These are phyloP conservation scores for Spongilla lacustris DNA, from an alignment of 37 sponge, comb jelly and placozoan species.

Conservation along the genomic window DNA sequence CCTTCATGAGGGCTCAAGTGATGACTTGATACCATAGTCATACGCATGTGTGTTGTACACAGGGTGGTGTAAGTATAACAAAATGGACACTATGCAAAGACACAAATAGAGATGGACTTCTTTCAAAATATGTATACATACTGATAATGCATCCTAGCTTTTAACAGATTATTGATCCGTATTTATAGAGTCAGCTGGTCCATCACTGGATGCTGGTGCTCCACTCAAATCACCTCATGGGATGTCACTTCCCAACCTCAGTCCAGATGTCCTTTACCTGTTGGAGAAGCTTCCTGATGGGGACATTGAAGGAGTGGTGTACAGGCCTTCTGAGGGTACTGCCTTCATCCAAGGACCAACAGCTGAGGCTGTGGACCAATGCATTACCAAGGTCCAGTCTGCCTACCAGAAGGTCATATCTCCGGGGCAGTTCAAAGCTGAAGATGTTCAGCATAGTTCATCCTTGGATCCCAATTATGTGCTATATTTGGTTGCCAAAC, in stretches of 20 bases:
- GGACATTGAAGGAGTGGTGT: conserved; percentile 14
- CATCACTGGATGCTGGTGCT: not conserved
- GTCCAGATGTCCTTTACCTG: conserved; percentile 15
- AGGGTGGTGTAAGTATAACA: no score
- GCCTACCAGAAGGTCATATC: conserved; percentile 7
- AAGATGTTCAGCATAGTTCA: not conserved
- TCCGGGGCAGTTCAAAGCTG: not conserved
- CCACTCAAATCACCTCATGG: not conserved
- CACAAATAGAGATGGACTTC: no score
- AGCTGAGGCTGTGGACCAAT: not conserved
- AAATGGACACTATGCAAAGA: no score
- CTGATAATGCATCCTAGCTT: no score
- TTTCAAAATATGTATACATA: no score
- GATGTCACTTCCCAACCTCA: conserved; percentile 6
- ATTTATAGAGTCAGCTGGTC: not conserved
- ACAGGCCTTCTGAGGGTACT: not conserved
- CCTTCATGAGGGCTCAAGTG: no score
- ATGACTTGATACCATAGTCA: no score
- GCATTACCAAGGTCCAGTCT: conserved; percentile 19
- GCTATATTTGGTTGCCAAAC: not conserved
- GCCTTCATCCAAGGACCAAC: not conserved
- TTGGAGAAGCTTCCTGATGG: conserved; percentile 31
- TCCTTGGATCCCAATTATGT: not conserved
- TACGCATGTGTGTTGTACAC: no score
- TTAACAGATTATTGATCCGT: no score